Conservation (phyloP, 2,113 vertebrate species). For the Mus spicilegus region DNA sequence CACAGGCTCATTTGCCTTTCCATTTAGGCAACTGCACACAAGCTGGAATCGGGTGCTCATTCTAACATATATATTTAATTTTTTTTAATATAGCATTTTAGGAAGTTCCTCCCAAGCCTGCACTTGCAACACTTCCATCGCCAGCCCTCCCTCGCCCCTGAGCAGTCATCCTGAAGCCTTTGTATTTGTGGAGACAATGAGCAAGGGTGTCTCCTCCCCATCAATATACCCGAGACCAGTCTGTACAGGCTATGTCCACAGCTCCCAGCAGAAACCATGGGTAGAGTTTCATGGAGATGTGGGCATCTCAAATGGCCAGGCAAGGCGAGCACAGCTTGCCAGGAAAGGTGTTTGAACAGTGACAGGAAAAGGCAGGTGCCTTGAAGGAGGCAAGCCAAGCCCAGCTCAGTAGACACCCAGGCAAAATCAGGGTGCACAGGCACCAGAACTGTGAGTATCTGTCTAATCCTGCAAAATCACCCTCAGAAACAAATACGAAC, state of each 20-base stretch:
- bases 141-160: background rate
- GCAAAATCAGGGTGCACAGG: background rate
- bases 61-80: background rate
- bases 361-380: background rate
- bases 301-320: background rate
- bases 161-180: background rate
- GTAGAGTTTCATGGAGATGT: background rate
- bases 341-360: background rate
- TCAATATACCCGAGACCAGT: too few relatives aligned
- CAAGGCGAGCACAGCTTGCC: background rate
- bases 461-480: background rate
- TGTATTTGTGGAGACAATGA: background rate
- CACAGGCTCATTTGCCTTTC: background rate
- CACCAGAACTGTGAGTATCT: too few relatives aligned
- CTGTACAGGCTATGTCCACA: too few relatives aligned
- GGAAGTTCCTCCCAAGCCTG: background rate
- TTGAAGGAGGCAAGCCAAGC: background rate
- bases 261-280: background rate
- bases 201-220: too few relatives aligned
- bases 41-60: rapidly evolving
- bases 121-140: background rate
- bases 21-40: background rate
- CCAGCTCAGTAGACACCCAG: background rate
- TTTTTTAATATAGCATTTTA: background rate
- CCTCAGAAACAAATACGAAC: background rate